Conservation (phyloP, 2,113 vertebrate genomes). For the Rhinoptilus africanus region DNA sequence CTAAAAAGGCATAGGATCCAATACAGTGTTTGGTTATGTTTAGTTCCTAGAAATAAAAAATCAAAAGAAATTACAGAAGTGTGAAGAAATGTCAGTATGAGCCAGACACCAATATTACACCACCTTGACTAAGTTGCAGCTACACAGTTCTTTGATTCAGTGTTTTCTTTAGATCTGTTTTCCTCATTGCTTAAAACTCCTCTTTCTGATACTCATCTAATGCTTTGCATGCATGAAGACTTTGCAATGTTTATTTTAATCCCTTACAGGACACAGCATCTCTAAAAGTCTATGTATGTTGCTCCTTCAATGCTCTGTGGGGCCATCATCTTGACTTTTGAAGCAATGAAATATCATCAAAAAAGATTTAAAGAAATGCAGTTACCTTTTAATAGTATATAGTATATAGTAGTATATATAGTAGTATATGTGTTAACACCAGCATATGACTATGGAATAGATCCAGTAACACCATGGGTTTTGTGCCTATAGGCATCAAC, state of each 20-base stretch:
- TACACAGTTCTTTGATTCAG: background rate
- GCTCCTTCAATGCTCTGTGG: background rate
- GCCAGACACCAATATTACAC: background rate
- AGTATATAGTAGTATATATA: background rate
- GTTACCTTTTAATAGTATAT: background rate
- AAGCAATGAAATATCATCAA: background rate
- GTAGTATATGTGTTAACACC: background rate
- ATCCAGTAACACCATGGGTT: background rate
- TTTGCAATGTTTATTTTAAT: background rate
- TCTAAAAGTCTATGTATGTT: background rate
- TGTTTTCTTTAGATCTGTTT: background rate
- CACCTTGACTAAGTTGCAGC: background rate
- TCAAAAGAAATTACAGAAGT: background rate
- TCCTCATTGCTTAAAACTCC: background rate
- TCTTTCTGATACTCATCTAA: background rate
- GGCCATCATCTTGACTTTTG: background rate
- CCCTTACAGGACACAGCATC: background rate
- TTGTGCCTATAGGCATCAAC: background rate
- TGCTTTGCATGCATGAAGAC: background rate
- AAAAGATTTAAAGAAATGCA: background rate
- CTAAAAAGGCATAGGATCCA: background rate
- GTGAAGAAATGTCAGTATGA: background rate
- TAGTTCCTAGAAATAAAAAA: background rate
- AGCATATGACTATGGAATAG: background rate
- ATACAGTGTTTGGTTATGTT: background rate